Percentiles rank a stretch among this genome's conserved stretches.
Conservation (phyloP, 2,888 invertebrate genomes). For the Chrysopilus asiliformis region DNA sequence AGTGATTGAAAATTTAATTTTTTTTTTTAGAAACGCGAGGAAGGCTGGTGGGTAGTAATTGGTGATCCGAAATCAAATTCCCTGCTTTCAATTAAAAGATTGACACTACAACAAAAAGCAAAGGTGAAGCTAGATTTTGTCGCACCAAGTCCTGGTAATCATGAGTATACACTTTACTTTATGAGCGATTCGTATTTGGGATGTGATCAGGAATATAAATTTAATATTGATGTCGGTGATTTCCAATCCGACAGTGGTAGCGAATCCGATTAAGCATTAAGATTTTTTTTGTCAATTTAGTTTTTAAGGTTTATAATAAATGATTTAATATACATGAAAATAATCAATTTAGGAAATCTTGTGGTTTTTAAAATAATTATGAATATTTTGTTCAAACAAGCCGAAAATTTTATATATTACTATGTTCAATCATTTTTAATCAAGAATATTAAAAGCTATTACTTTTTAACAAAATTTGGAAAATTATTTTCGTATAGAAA, state of each 20-base stretch:
- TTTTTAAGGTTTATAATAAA: no score
- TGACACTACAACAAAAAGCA: conserved; percentile 87
- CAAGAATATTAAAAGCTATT: no score
- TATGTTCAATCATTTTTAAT: no score
- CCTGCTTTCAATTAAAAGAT: conserved; percentile 88
- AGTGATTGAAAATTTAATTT: conserved; percentile 3
- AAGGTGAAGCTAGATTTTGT: conserved; percentile 66
- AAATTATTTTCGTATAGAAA: no score
- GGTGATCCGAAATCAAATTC: conserved; percentile 93
- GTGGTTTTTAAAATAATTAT: no score
- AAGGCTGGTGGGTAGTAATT: conserved; percentile 97
- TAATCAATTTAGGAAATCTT: no score
- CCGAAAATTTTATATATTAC: no score
- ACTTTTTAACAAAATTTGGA: no score
- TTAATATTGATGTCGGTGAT: conserved; percentile 69
- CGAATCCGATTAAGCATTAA: conserved; percentile 41
- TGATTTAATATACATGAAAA: no score
- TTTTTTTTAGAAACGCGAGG: conserved; percentile 63
- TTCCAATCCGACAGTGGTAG: conserved; percentile 49
- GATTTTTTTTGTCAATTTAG: no score
- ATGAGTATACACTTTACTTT: conserved; percentile 90
- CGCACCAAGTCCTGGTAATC: conserved; percentile 76
- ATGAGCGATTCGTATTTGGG: conserved; percentile 99
- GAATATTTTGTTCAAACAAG: no score
- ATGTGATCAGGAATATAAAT: conserved; percentile 98